Evolutionary conservation across 1,140 invertebrate genomes (phyloP), one percentile per base, ranked within the genome.

Genomic region (Akabosia matsudoensis): DNA sequence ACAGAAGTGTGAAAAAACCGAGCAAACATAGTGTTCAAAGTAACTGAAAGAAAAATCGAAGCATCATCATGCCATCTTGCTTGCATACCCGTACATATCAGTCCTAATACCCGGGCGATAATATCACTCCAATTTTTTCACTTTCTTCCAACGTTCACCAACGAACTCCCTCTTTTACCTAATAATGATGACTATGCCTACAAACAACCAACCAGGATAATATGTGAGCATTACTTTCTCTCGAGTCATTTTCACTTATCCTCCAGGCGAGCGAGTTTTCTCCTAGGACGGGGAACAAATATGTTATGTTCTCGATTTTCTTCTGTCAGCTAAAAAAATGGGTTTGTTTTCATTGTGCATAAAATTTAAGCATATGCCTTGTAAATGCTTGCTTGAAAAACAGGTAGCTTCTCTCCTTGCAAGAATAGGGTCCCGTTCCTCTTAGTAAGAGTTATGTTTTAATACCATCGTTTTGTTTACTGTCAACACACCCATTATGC

Each of bases 21-120:
- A 30, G n/a, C n/a, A n/a, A n/a, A n/a, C n/a, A n/a, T n/a, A n/a
- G n/a, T n/a, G n/a, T n/a, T n/a, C n/a, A n/a, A n/a, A n/a, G n/a
- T n/a, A n/a, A 61, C 61, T 10, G 61, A 7, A 61, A 22, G 54
- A 61, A 67, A 31, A 7, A n/a, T n/a, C n/a, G n/a, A 67, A 67
- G 61, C 26, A 31, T 7, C 24, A 67, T 67, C 28, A n/a, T 67
- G 61, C 61, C 61, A 67, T 67, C 61, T 67, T 67, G 61, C 28
- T 67, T 10, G 7, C 10, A 61, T 61, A 24, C n/a, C n/a, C n/a
- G n/a, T n/a, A n/a, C n/a, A n/a, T n/a, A n/a, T n/a, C n/a, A n/a
- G n/a, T n/a, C n/a, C n/a, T n/a, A n/a, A n/a, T n/a, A n/a, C n/a
- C n/a, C n/a, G n/a, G n/a, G n/a, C n/a, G n/a, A n/a, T 61, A 14